Conservation (phyloP, 1,140 invertebrate species). For the Polypedilum pembai region DNA sequence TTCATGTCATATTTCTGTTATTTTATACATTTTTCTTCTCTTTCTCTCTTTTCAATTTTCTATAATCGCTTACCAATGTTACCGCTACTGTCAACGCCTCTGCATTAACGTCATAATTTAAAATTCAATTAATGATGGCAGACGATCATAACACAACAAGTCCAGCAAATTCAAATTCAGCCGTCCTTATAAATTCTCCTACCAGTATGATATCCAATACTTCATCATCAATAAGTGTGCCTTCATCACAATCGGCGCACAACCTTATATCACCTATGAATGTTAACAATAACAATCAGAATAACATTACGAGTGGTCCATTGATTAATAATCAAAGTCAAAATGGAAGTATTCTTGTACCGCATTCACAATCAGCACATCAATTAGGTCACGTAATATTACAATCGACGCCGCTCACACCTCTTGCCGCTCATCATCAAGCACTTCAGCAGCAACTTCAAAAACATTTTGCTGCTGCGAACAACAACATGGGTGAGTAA, state of each 20-base stretch:
- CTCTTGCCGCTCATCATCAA: slow-evolving; percentile 42
- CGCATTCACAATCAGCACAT: slow-evolving; percentile 42
- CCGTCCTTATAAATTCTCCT: slow-evolving; percentile 42
- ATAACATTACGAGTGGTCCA: slow-evolving; percentile 23
- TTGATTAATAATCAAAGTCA: background rate
- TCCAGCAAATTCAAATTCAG: slow-evolving; percentile 37
- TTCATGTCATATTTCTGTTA: no score
- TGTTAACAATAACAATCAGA: slow-evolving; percentile 29
- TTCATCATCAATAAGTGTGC: slow-evolving; percentile 34
- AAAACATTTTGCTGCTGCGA: slow-evolving; percentile 40
- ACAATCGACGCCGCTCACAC: slow-evolving; percentile 34
- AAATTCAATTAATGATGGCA: slow-evolving; percentile 29
- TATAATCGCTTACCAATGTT: no score
- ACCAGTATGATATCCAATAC: slow-evolving; percentile 37
- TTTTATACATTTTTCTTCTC: no score
- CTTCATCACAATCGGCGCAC: slow-evolving; percentile 42
- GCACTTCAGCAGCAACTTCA: slow-evolving; percentile 43
- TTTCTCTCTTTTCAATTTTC: no score
- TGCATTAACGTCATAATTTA: no score
- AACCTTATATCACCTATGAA: slow-evolving; percentile 38
- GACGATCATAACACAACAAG: slow-evolving; percentile 41
- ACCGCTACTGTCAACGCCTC: no score
- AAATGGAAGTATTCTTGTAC: slow-evolving; percentile 38
- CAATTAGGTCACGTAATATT: slow-evolving; percentile 35
- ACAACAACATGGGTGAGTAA: slow-evolving; percentile 43